Conservation (phyloP, 2,113 vertebrate genomes). For the Ursus arctos region DNA sequence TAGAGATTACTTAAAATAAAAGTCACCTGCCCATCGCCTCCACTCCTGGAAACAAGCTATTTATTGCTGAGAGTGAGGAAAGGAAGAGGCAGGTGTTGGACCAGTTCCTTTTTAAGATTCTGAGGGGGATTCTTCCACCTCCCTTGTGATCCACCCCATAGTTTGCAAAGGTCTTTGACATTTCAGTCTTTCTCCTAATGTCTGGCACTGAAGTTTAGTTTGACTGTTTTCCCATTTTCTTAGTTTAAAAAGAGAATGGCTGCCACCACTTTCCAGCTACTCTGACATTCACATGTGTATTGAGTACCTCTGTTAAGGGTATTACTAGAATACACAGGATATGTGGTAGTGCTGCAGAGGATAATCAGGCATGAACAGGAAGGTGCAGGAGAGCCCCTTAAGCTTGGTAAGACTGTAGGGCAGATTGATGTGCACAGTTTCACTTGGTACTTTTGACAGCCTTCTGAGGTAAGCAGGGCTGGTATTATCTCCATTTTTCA, state of each 20-base stretch:
- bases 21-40: not conserved
- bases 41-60: not conserved
- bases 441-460: not conserved
- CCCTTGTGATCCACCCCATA: not conserved
- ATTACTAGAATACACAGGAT: not conserved
- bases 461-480: not conserved
- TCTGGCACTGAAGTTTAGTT: not conserved
- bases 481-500: not conserved
- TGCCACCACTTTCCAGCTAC: not conserved
- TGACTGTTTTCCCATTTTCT: not conserved
- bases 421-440: not conserved
- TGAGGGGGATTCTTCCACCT: not conserved
- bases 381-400: not conserved
- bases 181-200: not conserved
- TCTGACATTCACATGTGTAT: not conserved
- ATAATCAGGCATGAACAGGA: too few species aligned
- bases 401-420: not conserved
- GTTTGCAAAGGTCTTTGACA: not conserved
- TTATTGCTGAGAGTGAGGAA: not conserved
- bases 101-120: not conserved
- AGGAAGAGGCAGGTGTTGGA: not conserved
- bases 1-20: not conserved
- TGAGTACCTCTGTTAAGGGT: not conserved
- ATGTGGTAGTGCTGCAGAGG: not conserved
- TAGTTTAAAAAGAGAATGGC: not conserved